A percentile compares a stretch with the other conserved stretches of the same genome.
phyloP scores from a whole-genome alignment of 2,888 invertebrate species.

The Protula sp. region DNA sequence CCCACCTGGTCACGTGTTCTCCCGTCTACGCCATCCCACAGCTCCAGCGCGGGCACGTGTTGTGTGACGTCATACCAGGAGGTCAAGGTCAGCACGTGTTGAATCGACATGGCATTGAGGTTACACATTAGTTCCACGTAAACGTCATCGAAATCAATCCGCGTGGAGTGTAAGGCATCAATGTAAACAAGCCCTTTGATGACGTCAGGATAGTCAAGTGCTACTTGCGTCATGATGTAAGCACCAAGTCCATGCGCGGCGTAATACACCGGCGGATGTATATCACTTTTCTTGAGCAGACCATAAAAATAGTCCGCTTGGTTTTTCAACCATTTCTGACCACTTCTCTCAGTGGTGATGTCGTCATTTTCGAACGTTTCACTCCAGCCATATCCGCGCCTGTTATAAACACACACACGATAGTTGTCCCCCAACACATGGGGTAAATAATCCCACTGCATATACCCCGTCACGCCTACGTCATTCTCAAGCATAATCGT shows the following conservation, averaged over 20 bases:
- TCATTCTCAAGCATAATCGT: conserved; percentile 12
- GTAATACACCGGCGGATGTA: conserved; percentile 11
- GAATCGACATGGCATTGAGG: too few relatives aligned
- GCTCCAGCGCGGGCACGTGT: too few relatives aligned
- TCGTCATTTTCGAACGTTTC: conserved; percentile 10
- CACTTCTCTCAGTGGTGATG: neutral
- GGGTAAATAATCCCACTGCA: conserved; percentile 16
- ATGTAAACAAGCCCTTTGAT: conserved; percentile 14
- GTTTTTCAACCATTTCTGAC: conserved; percentile 4
- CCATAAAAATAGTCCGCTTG: conserved; percentile 5
- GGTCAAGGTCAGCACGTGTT: too few relatives aligned
- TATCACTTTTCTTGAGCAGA: neutral
- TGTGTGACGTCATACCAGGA: too few relatives aligned
- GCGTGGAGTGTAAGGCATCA: too few relatives aligned
- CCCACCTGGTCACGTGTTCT: too few relatives aligned
- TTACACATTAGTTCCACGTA: too few relatives aligned
- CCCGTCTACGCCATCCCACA: too few relatives aligned
- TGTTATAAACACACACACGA: conserved; percentile 11
- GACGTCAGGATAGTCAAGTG: conserved; percentile 6
- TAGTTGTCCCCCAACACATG: conserved; percentile 2
- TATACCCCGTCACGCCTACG: conserved; percentile 2
- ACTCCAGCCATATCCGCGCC: conserved; percentile 18
- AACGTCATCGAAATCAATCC: too few relatives aligned
- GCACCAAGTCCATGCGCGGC: conserved; percentile 14
- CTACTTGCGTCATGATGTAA: conserved; percentile 1